Conservation (phyloP, 2,888 invertebrate species). For the Microdon myrmicae region DNA sequence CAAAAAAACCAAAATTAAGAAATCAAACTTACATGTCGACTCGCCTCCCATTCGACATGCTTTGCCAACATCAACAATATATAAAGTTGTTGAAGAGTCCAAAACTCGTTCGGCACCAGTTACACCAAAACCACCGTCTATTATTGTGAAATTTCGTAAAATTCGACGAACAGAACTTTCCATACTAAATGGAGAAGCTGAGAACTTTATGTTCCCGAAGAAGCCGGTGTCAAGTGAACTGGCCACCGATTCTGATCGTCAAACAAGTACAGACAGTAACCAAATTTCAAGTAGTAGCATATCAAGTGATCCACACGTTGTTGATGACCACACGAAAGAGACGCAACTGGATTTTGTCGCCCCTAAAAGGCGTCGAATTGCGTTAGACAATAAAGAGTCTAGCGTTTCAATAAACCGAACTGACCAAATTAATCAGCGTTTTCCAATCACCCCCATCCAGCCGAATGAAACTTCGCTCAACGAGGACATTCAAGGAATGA, state of each 20-base stretch:
- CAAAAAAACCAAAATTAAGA: constrained; percentile 15
- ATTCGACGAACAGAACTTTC: constrained; percentile 79
- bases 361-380: constrained; percentile 36
- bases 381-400: constrained; percentile 33
- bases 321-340: constrained; percentile 37
- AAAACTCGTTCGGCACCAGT: constrained; percentile 53
- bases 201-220: constrained; percentile 87
- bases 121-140: constrained; percentile 61
- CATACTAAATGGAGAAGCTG: constrained; percentile 84
- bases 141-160: constrained; percentile 81
- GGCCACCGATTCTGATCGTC: constrained; percentile 69
- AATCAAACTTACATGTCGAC: constrained; percentile 37
- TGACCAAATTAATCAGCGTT: constrained; percentile 58
- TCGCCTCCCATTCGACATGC: constrained; percentile 64
- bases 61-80: constrained; percentile 62
- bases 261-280: constrained; percentile 66
- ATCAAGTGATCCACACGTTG: constrained; percentile 50
- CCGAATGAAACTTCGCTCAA: constrained; percentile 56
- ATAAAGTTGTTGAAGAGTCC: constrained; percentile 62
- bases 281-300: constrained; percentile 55
- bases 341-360: constrained; percentile 30
- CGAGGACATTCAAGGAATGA: constrained; percentile 36
- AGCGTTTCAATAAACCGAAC: constrained; percentile 17
- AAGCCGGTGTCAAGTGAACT: constrained; percentile 61
- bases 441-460: constrained; percentile 67